Base-by-base conservation (phyloP, 2,113 vertebrate genomes). In the Benitochromis conjunctus region DNA sequence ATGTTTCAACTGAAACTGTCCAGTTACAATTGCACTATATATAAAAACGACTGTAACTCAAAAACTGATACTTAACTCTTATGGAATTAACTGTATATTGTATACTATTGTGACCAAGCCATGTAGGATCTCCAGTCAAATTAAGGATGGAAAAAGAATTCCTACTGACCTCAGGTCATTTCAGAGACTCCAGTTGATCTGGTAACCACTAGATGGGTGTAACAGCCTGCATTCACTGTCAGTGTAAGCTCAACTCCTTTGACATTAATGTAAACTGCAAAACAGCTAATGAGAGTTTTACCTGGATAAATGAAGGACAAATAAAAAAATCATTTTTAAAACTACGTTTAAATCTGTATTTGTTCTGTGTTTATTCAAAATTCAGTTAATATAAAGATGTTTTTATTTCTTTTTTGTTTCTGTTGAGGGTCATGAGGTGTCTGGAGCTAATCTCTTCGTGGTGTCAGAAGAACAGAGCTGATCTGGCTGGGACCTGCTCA, bases 181-280 rank as follows among this genome's bases (percentile, higher is more conserved):
- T 38, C 9, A 43, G 26, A 43, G 24, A 24, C 26, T 69, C 56
- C 81, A 92, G 36, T 83, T 81, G 2, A 43, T 10, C 21, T 26
- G 19, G 34, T 80, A 48, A 86, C 92, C 92, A 94, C 94, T 91
- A 94, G 90, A 85, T 94, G 92, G 94, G 77, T 87, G 89, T 90
- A 87, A 87, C 6, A 81, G 53, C 87, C 84, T 88, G n/a, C 53
- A 41, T 53, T n/a, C n/a, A 26, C 10, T 38, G 5, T 2, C 26
- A 29, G 14, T 56, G 46, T 24, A 60, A 69, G 24, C 5, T 71
- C n/a, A 83, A 5, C 1, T 51, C 31, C 26, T 12, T 38, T 19
- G 57, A 60, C 7, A 38, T 76, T 9, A 16, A 51, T 0, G 16
- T 12, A 13, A 51, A 48, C 4, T 19, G 48, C 9, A 69, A 64